Percentiles rank a stretch among this genome's conserved stretches.
These are phyloP conservation scores for Leucophenga montana DNA, from an alignment of 2,888 invertebrate species.

Conservation along the genomic window DNA sequence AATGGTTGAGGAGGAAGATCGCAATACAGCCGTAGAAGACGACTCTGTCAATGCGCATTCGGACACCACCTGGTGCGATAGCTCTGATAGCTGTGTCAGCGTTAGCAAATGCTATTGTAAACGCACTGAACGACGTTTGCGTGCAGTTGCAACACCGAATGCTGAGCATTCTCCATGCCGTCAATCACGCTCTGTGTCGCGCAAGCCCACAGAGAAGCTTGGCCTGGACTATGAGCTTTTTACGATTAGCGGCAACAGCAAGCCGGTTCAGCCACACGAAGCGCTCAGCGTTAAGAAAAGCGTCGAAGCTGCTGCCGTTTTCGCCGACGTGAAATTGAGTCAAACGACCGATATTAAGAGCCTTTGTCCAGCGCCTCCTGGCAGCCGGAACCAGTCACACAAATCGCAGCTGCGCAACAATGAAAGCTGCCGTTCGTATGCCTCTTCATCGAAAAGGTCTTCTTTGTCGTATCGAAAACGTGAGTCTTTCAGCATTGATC, in stretches of 20 bases:
- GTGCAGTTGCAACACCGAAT: slow-evolving; percentile 44
- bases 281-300: slow-evolving; percentile 90
- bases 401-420: slow-evolving; percentile 38
- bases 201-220: slow-evolving; percentile 77
- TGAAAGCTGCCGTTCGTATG: slow-evolving; percentile 56
- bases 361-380: slow-evolving; percentile 58
- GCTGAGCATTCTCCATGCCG: slow-evolving; percentile 61
- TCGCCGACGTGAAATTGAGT: slow-evolving; percentile 83
- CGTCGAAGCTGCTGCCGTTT: slow-evolving; percentile 90
- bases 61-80: slow-evolving; percentile 79
- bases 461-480: slow-evolving; percentile 55
- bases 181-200: slow-evolving; percentile 50
- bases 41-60: slow-evolving; percentile 73
- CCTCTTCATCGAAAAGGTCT: slow-evolving; percentile 48
- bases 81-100: slow-evolving; percentile 86
- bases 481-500: slow-evolving; percentile 65
- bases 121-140: slow-evolving; percentile 49
- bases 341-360: slow-evolving; percentile 81
- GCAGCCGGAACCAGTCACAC: slow-evolving; percentile 18
- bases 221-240: slow-evolving; percentile 85
- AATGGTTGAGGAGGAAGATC: slow-evolving; percentile 73
- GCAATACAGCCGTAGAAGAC: slow-evolving; percentile 64
- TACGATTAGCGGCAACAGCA: slow-evolving; percentile 74
- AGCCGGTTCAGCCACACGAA: slow-evolving; percentile 77
- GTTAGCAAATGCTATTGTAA: slow-evolving; percentile 91